These are phyloP conservation scores for Macropus fuliginosus DNA, from an alignment of 2,797 vertebrate genomes.

Conservation along the genomic window DNA sequence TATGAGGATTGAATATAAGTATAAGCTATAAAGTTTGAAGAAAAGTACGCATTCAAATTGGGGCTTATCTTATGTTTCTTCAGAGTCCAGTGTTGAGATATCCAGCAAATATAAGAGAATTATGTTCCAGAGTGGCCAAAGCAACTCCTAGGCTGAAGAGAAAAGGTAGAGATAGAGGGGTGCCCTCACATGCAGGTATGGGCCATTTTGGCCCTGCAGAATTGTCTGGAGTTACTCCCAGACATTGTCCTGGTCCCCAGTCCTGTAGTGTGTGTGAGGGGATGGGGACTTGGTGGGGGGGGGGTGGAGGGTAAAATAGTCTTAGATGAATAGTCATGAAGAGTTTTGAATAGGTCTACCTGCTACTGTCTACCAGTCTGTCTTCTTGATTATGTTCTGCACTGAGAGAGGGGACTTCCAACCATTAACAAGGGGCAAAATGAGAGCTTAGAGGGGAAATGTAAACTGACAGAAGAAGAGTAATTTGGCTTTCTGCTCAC, in stretches of 20 bases:
- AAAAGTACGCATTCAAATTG: not conserved
- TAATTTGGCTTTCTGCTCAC: constrained; percentile 40
- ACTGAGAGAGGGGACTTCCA: not conserved
- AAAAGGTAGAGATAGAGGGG: constrained; percentile 11
- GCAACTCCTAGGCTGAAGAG: not conserved
- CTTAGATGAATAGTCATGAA: not conserved
- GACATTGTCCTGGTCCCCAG: not conserved
- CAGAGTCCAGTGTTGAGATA: constrained; percentile 63
- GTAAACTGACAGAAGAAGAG: not conserved
- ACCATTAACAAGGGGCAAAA: not conserved
- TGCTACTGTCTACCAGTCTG: not conserved
- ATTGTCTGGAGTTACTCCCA: not conserved
- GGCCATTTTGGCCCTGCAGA: not conserved
- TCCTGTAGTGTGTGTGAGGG: not conserved
- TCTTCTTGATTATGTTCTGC: not conserved
- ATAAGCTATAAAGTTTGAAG: not conserved
- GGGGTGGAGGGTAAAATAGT: not conserved
- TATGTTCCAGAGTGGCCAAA: not conserved
- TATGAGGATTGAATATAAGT: too few relatives aligned
- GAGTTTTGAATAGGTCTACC: not conserved
- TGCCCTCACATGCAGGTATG: not conserved
- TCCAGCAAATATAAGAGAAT: constrained; percentile 53
- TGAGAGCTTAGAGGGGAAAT: not conserved
- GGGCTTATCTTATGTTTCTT: not conserved
- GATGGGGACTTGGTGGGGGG: not conserved